These are phyloP conservation scores for Keiferia lycopersicella DNA, from an alignment of 2,888 invertebrate genomes.

Conservation along the genomic window DNA sequence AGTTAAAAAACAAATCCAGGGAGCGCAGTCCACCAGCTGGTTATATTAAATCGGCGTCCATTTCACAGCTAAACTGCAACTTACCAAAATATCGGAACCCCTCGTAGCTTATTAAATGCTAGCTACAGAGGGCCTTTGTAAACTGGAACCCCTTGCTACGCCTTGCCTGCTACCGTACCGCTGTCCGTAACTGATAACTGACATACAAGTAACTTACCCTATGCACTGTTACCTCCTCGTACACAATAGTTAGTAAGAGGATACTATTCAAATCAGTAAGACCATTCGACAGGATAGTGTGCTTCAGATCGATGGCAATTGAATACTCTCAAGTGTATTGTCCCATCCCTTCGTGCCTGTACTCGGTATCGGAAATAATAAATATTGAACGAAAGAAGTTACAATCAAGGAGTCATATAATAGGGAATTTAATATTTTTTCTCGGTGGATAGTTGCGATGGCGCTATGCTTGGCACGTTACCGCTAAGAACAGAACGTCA, in stretches of 20 bases:
- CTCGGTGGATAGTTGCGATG: too few species aligned
- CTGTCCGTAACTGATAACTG: background rate
- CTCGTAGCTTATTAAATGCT: background rate
- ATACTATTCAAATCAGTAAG: slow-evolving; percentile 5
- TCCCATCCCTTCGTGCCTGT: background rate
- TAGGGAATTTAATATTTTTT: too few species aligned
- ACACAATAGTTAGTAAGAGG: slow-evolving; percentile 14
- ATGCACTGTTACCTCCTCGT: slow-evolving; percentile 30
- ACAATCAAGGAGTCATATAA: background rate
- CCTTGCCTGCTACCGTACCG: background rate
- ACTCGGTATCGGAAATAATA: background rate
- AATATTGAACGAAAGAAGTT: background rate
- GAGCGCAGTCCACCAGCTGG: too few species aligned
- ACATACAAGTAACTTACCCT: slow-evolving; percentile 27
- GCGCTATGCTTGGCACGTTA: too few species aligned
- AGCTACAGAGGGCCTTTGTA: background rate
- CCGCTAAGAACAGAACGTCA: too few species aligned
- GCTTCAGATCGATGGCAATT: slow-evolving; percentile 3
- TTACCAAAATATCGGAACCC: background rate
- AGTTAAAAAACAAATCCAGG: too few species aligned
- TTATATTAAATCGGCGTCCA: background rate
- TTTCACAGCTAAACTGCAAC: background rate
- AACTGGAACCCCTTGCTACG: slow-evolving; percentile 3
- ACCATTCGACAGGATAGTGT: background rate
- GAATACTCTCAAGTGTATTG: slow-evolving; percentile 6